Conservation (phyloP, 2,888 invertebrate species). For the Dasypolia templi region DNA sequence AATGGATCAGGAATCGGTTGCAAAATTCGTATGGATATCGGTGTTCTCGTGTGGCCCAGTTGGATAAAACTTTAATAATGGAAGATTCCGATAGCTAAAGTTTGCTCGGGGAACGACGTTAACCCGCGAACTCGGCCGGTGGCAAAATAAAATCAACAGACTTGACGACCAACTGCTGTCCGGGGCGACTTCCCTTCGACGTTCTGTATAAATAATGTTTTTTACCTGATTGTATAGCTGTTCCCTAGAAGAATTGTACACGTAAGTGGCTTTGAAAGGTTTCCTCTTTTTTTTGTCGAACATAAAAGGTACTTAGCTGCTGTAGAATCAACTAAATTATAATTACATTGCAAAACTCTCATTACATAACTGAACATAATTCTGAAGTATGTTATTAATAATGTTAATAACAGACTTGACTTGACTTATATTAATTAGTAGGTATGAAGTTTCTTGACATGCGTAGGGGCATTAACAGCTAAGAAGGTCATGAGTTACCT, state of each 20-base stretch:
- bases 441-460: slow-evolving; percentile 33
- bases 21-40: slow-evolving; percentile 74
- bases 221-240: slow-evolving; percentile 39
- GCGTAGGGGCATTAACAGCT: slow-evolving; percentile 2
- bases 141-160: slow-evolving; percentile 78
- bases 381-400: slow-evolving; percentile 37
- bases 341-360: slow-evolving; percentile 37
- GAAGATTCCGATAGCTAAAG: slow-evolving; percentile 81
- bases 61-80: slow-evolving; percentile 85
- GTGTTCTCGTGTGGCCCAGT: slow-evolving; percentile 74
- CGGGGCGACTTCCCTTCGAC: slow-evolving; percentile 44
- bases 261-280: slow-evolving; percentile 18
- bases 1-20: slow-evolving; percentile 64
- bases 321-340: slow-evolving; percentile 7
- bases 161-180: slow-evolving; percentile 68
- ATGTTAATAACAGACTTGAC: no score
- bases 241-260: slow-evolving; percentile 21
- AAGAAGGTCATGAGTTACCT: slow-evolving; percentile 12
- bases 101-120: slow-evolving; percentile 76
- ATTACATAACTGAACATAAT: slow-evolving; percentile 37
- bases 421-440: no score
- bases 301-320: slow-evolving; percentile 11
- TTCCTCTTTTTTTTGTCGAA: slow-evolving; percentile 13
- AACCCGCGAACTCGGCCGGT: slow-evolving; percentile 76
- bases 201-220: slow-evolving; percentile 57